These are phyloP conservation scores for Corythaeola cristata DNA, from an alignment of 2,113 vertebrate species.

Conservation along the genomic window DNA sequence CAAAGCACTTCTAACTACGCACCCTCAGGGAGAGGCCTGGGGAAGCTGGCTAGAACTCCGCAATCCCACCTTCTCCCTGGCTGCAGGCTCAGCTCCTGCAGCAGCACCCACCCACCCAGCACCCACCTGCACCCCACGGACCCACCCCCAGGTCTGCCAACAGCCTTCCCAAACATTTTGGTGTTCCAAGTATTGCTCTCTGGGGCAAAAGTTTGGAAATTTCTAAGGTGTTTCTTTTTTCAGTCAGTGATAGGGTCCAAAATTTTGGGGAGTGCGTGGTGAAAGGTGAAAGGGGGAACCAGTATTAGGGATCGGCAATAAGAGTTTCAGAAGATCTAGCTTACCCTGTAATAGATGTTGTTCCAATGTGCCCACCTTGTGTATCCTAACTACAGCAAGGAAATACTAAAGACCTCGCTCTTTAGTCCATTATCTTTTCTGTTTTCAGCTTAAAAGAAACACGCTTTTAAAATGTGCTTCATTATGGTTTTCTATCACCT, in stretches of 20 bases:
- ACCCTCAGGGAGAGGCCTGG: slow-evolving; percentile 74
- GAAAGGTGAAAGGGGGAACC: background rate
- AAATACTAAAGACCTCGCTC: background rate
- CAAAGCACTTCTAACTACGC: slow-evolving; percentile 84
- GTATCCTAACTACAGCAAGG: background rate
- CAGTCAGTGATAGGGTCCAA: background rate
- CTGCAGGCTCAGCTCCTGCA: slow-evolving; percentile 37
- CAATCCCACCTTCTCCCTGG: slow-evolving; percentile 68
- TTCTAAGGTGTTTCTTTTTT: background rate
- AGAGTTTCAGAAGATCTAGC: background rate
- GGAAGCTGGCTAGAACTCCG: slow-evolving; percentile 70
- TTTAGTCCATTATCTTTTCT: background rate
- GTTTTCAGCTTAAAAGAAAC: background rate
- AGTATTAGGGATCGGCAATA: rapidly evolving
- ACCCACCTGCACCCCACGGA: background rate
- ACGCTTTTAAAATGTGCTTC: background rate
- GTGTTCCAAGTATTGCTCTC: background rate
- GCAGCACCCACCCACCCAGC: background rate
- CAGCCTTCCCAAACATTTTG: background rate
- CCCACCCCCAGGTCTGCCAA: background rate
- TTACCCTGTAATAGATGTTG: rapidly evolving
- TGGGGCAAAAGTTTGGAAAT: rapidly evolving
- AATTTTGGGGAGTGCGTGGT: background rate
- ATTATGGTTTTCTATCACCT: background rate
- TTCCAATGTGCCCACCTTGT: background rate